Evolutionary conservation across 2,797 vertebrate genomes (phyloP).

Genomic region (Rousettus madagascariensis): DNA sequence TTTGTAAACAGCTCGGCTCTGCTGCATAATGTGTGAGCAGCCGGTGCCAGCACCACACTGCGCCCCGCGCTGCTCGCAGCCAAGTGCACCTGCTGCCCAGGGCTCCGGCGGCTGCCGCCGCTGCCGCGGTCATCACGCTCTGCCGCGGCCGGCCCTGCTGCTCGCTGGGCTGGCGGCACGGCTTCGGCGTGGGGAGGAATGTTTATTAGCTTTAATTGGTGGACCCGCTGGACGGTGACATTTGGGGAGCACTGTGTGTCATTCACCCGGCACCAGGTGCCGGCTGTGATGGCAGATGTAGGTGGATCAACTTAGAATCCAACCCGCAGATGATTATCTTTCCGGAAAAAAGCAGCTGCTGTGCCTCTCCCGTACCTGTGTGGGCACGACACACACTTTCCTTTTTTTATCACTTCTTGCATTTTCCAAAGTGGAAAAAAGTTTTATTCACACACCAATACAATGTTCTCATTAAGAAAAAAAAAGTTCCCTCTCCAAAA

Average conservation of each 20-base stretch:
- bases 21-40: conserved; percentile 55
- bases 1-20: conserved; percentile 78
- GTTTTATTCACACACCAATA: conserved; percentile 11
- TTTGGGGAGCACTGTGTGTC: conserved; percentile 62
- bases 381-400: not conserved
- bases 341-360: not conserved
- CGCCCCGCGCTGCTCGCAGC: conserved; percentile 63
- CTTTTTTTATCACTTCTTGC: not conserved
- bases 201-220: conserved; percentile 78
- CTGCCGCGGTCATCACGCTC: conserved; percentile 35
- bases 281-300: conserved; percentile 59
- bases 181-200: conserved; percentile 38
- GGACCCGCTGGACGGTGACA: conserved; percentile 72
- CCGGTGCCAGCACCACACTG: conserved; percentile 68
- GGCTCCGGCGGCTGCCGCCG: conserved; percentile 55
- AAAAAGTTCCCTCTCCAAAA: not conserved
- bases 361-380: not conserved
- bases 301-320: conserved; percentile 31
- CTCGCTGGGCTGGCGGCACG: conserved; percentile 11
- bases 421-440: not conserved
- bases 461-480: not conserved
- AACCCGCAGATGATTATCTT: not conserved
- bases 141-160: conserved; percentile 38
- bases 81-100: conserved; percentile 76
- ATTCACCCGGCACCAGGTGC: conserved; percentile 51